Base-by-base conservation (phyloP, 2,888 invertebrate genomes). In the Lasioglossum leucozonium region DNA sequence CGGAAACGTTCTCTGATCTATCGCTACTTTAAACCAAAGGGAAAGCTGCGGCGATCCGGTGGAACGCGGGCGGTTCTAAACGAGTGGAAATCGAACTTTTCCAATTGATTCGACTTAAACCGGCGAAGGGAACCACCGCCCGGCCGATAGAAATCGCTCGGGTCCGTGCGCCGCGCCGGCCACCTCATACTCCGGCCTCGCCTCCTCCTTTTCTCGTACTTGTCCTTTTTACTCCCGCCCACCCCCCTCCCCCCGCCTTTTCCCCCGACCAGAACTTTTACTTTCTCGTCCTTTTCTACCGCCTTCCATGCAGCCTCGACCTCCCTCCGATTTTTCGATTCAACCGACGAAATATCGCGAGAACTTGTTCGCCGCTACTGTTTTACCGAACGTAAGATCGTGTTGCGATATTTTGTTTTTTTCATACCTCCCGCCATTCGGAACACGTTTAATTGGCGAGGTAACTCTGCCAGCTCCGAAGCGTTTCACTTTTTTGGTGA, bases 41-140 rank as follows among this genome's bases (percentile, higher is more conserved):
- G 81, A 89, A 87, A 84, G 85, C 81, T 22, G 67, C 76, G 87
- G 88, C 82, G 84, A 89, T 85, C 81, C 79, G 78, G 85, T 84
- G 86, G 85, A 89, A 87, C 81, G 87, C 84, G 86, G 86, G 85
- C 83, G 79, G 75, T 80, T 88, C 84, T 89, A 91, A 92, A 91
- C 92, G 90, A 91, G 87, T 81, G 88, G 91, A 87, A 89, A 92
- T 86, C 87, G 87, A 93, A 93, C 92, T 93, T 93, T 92, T 93
- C 91, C 93, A 93, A 93, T 93, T 93, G 93, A 92, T 93, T 91
- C 91, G 88, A 92, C 91, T 93, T 90, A 92, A 93, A 91, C 88
- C 86, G 80, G 77, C 86, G 85, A 84, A 89, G 88, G 89, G 90
- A 91, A 91, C 87, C 89, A 91, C 87, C 89, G 79, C 81, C 85